Conservation (phyloP, 1,140 invertebrate species). For the Drepana arcuata region DNA sequence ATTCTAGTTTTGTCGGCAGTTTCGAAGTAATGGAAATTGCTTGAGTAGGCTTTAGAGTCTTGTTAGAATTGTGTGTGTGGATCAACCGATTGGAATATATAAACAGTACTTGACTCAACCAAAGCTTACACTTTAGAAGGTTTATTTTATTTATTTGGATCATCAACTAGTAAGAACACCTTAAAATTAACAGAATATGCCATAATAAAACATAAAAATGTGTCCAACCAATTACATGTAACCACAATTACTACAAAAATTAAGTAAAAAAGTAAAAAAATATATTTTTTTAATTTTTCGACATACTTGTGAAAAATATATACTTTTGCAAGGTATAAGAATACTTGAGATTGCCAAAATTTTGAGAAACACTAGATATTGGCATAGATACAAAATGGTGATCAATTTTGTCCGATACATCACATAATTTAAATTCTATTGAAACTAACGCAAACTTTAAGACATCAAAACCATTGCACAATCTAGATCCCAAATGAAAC, state of each 20-base stretch:
- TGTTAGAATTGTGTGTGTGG: background rate
- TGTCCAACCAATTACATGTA: no score
- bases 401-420: no score
- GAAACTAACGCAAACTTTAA: background rate
- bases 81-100: background rate
- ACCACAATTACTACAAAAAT: no score
- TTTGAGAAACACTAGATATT: constrained; percentile 3
- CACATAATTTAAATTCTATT: constrained; percentile 3
- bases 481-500: constrained; percentile 1
- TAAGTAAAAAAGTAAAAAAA: no score
- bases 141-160: background rate
- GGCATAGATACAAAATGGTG: constrained; percentile 5
- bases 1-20: constrained; percentile 2
- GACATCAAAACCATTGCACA: constrained; percentile 4
- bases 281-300: no score
- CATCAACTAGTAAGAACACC: constrained; percentile 5
- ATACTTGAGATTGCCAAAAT: background rate
- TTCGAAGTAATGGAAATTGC: constrained; percentile 1
- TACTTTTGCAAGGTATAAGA: background rate
- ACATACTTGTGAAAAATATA: no score
- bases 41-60: background rate
- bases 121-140: no score
- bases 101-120: background rate
- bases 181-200: no score
- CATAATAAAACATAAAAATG: no score